Conservation (phyloP, 2,888 invertebrate genomes). For the Ernsta delagoae region DNA sequence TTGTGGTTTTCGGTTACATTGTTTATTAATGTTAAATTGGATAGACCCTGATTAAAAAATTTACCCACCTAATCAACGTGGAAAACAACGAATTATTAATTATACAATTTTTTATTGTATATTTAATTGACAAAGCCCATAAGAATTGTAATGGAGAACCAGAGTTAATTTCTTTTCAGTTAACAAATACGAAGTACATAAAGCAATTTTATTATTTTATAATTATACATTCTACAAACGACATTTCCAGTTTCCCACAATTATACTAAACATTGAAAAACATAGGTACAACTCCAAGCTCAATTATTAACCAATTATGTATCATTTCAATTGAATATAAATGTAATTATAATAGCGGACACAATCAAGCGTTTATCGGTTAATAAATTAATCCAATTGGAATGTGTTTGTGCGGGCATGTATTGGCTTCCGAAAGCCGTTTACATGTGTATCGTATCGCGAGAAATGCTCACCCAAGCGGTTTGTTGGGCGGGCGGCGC, state of each 20-base stretch:
- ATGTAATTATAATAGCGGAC: slow-evolving; percentile 34
- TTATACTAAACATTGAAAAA: neutral
- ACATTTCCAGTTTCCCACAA: neutral
- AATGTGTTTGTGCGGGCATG: slow-evolving; percentile 46
- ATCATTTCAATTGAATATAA: slow-evolving; percentile 30
- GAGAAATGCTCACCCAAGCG: slow-evolving; percentile 66
- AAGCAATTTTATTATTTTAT: too few species aligned
- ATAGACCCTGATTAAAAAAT: neutral
- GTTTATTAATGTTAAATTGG: neutral
- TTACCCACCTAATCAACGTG: too few species aligned
- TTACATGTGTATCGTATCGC: slow-evolving; percentile 66
- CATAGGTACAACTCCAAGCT: neutral
- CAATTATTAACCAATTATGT: slow-evolving; percentile 11
- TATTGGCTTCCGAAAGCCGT: slow-evolving; percentile 66
- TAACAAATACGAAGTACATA: too few species aligned
- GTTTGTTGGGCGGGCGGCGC: slow-evolving; percentile 62
- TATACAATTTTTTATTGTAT: too few species aligned
- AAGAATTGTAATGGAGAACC: too few species aligned
- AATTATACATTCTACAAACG: neutral
- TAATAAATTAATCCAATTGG: slow-evolving; percentile 37
- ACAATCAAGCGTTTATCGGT: slow-evolving; percentile 36
- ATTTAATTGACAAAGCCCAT: too few species aligned
- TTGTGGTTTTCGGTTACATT: slow-evolving; percentile 3
- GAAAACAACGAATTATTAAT: neutral
- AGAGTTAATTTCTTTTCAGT: too few species aligned